Base-by-base conservation (phyloP, 2,797 vertebrate genomes). In the Scarus forsteni region DNA sequence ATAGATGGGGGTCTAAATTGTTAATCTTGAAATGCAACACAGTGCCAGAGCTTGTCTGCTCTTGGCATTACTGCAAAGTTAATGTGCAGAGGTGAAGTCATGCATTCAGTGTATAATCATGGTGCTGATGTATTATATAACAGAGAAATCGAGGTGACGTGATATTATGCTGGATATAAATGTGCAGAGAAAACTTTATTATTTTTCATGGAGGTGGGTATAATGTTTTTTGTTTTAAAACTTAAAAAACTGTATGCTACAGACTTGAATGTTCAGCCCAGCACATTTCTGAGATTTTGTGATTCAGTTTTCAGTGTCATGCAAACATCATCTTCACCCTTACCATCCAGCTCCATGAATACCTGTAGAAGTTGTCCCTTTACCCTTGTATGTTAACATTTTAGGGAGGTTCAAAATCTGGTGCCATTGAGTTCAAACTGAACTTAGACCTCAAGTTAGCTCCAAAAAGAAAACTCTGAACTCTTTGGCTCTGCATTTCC, bases 351-450 rank as follows among this genome's bases (percentile, higher is more conserved):
- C 73, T 70, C 49, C 71, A 46, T 50, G 15, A 73, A 65, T 48
- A 55, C 65, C 73, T 61, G 16, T 12, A 19, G 64, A 69, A 54
- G 69, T 70, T 70, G 19, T 61, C 74, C 74, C 38, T 80, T 69
- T 64, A 77, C 56, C 50, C 60, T 27, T 48, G 57, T 38, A 48
- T 46, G 68, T 66, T 80, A 63, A 88, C 85, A 81, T 86, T 80
- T 83, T 73, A 50, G 49, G 66, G 73, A 54, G 58, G 61, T 84
- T 56, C 62, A 75, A 75, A 74, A 60, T 61, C 0, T 5, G 46
- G 46, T 78, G 70, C 59, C 73, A 78, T 8, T 43, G 73, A 81
- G 86, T 88, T 93, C 81, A 90, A 81, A 87, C 81, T 66, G 42
- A 53, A 74, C 57, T 75, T 57, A 62, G 84, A 83, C 73, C 71